phyloP scores from a whole-genome alignment of 1,140 invertebrate species.

The Bombus haemorrhoidalis region DNA sequence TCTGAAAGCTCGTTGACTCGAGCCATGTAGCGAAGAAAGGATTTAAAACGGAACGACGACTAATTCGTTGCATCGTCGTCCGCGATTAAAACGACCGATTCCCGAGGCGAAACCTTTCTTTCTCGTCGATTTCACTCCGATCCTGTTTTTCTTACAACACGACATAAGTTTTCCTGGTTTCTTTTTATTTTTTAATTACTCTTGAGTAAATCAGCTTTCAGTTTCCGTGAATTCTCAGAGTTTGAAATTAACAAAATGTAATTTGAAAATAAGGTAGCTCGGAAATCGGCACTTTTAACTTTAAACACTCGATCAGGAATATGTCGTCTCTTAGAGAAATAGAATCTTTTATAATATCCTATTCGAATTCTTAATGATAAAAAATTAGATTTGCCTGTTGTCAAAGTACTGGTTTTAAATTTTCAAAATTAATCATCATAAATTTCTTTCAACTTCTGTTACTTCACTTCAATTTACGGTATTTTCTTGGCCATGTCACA shows the following conservation, averaged over 20 bases:
- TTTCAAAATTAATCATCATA: too few species aligned
- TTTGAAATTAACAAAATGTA: background rate
- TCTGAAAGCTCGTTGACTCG: background rate
- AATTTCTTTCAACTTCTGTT: too few species aligned
- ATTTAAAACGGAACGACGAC: background rate
- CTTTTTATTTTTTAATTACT: background rate
- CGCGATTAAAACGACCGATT: background rate
- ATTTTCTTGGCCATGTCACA: too few species aligned
- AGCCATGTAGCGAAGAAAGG: background rate
- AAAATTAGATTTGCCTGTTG: too few species aligned
- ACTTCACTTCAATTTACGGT: too few species aligned
- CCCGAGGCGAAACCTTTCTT: background rate
- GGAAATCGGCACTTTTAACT: too few species aligned
- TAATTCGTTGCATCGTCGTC: constrained; percentile 20
- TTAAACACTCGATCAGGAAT: too few species aligned
- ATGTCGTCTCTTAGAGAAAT: too few species aligned
- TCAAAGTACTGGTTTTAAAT: too few species aligned
- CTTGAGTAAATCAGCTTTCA: background rate
- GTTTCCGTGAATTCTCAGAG: background rate
- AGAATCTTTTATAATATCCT: too few species aligned
- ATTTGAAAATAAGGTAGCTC: background rate
- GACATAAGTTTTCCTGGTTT: background rate
- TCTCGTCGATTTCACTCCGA: background rate
- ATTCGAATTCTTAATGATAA: too few species aligned
- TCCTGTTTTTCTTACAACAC: background rate